Base-by-base conservation (phyloP, 2,888 invertebrate genomes). In the Gymnocheta viridis region DNA sequence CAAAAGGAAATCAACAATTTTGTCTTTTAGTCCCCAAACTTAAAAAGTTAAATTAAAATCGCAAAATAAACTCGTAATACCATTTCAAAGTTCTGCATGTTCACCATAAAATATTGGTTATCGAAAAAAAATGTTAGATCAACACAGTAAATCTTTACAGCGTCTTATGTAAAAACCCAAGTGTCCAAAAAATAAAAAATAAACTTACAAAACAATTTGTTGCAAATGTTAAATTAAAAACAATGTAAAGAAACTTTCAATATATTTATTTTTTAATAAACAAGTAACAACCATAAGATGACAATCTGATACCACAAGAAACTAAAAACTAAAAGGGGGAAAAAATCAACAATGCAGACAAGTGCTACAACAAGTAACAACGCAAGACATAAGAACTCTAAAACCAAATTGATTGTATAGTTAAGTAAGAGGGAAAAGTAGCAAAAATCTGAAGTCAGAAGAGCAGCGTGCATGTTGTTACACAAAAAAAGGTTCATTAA, bases 401-500 rank as follows among this genome's bases (percentile, higher is more conserved):
- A 76, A 67, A 35, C 47, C 24, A 64, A 76, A 74, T 76, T 69
- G 69, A 74, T 62, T 76, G 44, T 44, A 38, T 64, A 47, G 69
- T 74, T 81, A 24, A 66, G 66, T 67, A 49, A 29, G 4, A 69
- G 1, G 64, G 44, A 19, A 44, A 14, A 19, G 35, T 17, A 49
- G 47, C 27, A 81, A 69, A 67, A 74, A 10, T 69, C 22, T 51
- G 17, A 64, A 58, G 58, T 17, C 19, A 51, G 51, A 38, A 67
- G 17, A 72, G 47, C 44, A 79, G 70, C 44, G 54, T 41, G 41
- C 4, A 70, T 44, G 56, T 27, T 51, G 62, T 27, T 66, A 54
- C 38, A 54, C 38, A 12, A 54, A 79, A 82, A 80, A 83, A 80
- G 69, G 76, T 83, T 83, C 80, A 80, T 83, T 83, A 80, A 83